A percentile compares a stretch with the other conserved stretches of the same genome.
These are phyloP conservation scores for Gephyroberyx darwinii DNA, from an alignment of 2,797 vertebrate genomes.

Conservation along the genomic window DNA sequence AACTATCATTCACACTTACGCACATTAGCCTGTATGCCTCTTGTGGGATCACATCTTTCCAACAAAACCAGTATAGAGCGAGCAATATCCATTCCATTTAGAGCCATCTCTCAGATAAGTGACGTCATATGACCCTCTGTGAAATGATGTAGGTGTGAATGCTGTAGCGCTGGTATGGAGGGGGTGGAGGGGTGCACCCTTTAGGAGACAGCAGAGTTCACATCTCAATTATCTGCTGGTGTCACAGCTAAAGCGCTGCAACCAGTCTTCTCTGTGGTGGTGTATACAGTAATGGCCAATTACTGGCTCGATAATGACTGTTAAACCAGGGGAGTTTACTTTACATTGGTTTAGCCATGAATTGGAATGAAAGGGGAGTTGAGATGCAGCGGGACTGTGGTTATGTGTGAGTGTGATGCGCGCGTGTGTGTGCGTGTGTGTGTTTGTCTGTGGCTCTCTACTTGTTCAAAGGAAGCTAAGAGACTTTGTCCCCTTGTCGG, in stretches of 20 bases:
- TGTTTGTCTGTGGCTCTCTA: conserved; percentile 10
- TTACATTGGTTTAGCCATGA: conserved; percentile 42
- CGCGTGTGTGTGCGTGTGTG: conserved; percentile 3
- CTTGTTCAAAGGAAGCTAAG: conserved; percentile 46
- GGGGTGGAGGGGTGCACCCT: conserved; percentile 18
- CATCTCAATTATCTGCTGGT: no score
- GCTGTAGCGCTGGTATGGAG: conserved; percentile 16
- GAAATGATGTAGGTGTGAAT: conserved; percentile 37
- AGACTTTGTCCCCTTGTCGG: conserved; percentile 70
- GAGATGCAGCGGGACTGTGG: conserved; percentile 30
- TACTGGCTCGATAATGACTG: conserved; percentile 40
- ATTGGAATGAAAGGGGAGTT: conserved; percentile 37
- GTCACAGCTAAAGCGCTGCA: no score
- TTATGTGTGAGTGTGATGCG: conserved; percentile 35
- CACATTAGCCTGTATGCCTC: neutral
- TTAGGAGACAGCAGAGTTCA: conserved; percentile 11
- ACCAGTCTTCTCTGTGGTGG: neutral
- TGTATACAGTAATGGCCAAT: conserved; percentile 44
- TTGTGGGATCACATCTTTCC: conserved; percentile 14
- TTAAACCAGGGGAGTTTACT: conserved; percentile 44
- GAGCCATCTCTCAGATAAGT: conserved; percentile 12
- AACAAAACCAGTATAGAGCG: neutral
- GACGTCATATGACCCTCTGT: conserved; percentile 22
- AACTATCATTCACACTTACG: no score
- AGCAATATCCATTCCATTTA: conserved; percentile 16